phyloP scores from a whole-genome alignment of 2,113 vertebrate species.

The Serinus canaria region DNA sequence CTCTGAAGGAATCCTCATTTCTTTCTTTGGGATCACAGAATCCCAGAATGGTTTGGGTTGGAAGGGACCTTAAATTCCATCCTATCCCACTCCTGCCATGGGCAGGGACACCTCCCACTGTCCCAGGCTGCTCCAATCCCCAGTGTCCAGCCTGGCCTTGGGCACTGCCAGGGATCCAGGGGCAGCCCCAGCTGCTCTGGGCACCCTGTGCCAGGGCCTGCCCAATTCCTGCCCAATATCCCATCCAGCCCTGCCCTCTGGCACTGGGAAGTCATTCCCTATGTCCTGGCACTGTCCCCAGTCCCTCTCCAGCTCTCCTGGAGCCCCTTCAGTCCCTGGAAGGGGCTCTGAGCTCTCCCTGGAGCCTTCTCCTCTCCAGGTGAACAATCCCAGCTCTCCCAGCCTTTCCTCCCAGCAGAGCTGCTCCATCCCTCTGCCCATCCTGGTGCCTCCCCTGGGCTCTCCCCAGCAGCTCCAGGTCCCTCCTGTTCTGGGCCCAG shows the following conservation, averaged over 20 bases:
- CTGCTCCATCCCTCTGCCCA: background rate
- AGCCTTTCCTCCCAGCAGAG: background rate
- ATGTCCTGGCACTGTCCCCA: background rate
- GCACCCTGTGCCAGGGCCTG: too few relatives aligned
- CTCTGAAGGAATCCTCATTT: background rate
- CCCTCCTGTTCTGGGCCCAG: background rate
- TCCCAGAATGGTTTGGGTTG: background rate
- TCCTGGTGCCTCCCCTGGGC: background rate
- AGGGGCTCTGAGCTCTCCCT: too few relatives aligned
- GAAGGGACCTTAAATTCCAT: fast-evolving
- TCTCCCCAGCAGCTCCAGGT: background rate
- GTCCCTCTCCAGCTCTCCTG: too few relatives aligned
- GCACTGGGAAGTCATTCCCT: background rate
- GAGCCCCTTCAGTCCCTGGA: fast-evolving
- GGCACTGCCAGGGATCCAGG: too few relatives aligned
- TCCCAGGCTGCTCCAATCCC: background rate
- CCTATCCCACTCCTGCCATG: fast-evolving
- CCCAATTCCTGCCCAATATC: background rate
- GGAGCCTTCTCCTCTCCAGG: background rate
- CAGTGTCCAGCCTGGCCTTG: background rate
- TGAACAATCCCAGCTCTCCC: background rate
- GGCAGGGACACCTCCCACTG: background rate
- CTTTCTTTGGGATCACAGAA: background rate
- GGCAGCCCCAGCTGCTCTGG: too few relatives aligned
- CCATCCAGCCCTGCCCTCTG: background rate